Base-by-base conservation (phyloP, 2,797 vertebrate species). In the Betta splendens region DNA sequence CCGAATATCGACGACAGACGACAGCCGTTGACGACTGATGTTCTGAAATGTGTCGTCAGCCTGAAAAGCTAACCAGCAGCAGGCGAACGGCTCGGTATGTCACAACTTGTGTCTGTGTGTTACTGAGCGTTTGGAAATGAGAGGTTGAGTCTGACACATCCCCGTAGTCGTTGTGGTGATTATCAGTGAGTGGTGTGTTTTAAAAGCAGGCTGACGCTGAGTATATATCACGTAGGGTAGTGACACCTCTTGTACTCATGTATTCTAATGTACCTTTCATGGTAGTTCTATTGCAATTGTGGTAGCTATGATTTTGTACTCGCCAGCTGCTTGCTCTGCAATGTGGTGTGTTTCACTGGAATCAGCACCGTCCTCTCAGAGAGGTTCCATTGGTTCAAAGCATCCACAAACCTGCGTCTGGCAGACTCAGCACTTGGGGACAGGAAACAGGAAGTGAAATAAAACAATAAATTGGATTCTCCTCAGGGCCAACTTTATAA, bases 41-140 rank as follows among this genome's bases (percentile, higher is more conserved):
- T 53, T 64, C 29, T 33, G 59, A 62, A 48, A 72, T 17, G 39
- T 38, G 39, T 25, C 31, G 22, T 63, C 49, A 35, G 52, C 20
- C 25, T 12, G 20, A 13, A 46, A 67, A 32, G 46, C 60, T 55
- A 63, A 65, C 4, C 17, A 33, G 8, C 62, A 49, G 55, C 60
- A 43, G 55, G 42, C 67, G 29, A 49, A 54, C 32, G 16, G 74
- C 76, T 85, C 81, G 72, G 81, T 71, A 71, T 38, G 56, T 77
- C 90, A 88, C 90, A 92, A 89, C 85, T 91, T 91, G 68, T 91
- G 89, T 92, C 89, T 89, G 89, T 92, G 90, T 78, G 69, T 69
- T 67, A 72, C 86, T 87, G 87, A 88, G 82, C 23, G 5, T 9
- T n/a, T 6, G 39, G 35, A 58, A 22, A 26, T 4, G 38, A 57